Evolutionary conservation across 2,797 vertebrate genomes (phyloP).

Genomic region (Molossus alvarezi): DNA sequence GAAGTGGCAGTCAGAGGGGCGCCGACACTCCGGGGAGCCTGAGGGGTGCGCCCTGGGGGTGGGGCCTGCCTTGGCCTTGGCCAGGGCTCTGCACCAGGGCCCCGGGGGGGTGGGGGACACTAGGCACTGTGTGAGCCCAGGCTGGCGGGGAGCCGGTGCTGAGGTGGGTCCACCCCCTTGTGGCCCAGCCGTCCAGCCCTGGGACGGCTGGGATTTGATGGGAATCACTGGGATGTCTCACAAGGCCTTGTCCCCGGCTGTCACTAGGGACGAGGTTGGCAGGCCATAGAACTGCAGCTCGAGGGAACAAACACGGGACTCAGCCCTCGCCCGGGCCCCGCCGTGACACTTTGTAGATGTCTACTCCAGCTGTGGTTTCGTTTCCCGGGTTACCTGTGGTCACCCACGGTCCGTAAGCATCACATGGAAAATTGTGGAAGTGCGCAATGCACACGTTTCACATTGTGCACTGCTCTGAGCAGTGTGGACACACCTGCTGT

Average conservation of each 20-base stretch:
- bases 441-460: no score
- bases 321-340: not conserved
- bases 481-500: not conserved
- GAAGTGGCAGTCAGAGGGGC: not conserved
- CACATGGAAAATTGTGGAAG: not conserved
- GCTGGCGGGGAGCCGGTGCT: not conserved
- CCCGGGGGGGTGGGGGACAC: not conserved
- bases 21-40: not conserved
- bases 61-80: not conserved
- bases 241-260: not conserved
- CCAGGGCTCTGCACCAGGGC: not conserved
- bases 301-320: not conserved
- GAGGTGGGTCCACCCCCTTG: not conserved
- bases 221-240: accelerated
- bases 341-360: not conserved
- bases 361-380: not conserved
- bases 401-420: not conserved
- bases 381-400: not conserved
- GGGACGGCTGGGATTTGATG: not conserved
- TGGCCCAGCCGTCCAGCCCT: no score
- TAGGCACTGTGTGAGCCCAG: accelerated
- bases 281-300: not conserved
- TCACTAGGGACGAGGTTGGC: accelerated
- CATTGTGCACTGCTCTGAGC: not conserved
- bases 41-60: accelerated